Evolutionary conservation across 2,888 invertebrate species (phyloP), one percentile per base, ranked within the genome.

Genomic region (Smittia aterrima): DNA sequence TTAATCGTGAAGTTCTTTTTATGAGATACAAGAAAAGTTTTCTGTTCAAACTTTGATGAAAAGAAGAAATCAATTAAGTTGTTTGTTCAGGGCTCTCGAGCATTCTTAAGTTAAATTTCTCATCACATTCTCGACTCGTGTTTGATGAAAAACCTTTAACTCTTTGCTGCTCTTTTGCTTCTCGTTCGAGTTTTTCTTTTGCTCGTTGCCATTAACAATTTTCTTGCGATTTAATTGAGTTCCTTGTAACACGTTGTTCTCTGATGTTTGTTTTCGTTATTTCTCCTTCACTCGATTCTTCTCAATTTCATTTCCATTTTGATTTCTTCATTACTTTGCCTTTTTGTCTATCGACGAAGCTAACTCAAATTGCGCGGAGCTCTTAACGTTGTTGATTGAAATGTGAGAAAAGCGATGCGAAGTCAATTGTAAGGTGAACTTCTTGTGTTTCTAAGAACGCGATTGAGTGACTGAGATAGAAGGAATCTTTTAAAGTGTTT

Each of bases 381-480:
- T 47, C 11, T 47, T 11, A 47, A n/a, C 47, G 47, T 16, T 9
- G 9, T 38, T 47, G 47, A 62, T 62, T 62, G 58, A 62, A 62
- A 62, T 62, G 22, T 62, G 58, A 62, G 58, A 62, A 53, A 62
- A 24, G 13, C 18, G 58, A 62, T 62, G 18, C 58, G 20, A 9
- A 22, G 13, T 9, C 11, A 24, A 62, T 62, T 62, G 20, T 62
- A 54, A 22, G 24, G 58, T 62, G 58, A 22, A 62, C 9, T 62
- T 62, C 58, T 62, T 62, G 58, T 62, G 22, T 13, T 62, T 62
- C 58, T 62, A 22, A 62, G 58, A 62, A 62, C 20, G 20, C 18
- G 58, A 62, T 62, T 7, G 58, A 62, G 22, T 24, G 58, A 11
- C 58, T 18, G 2, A 11, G 58, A 62, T 62, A 22, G 13, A 22